Conservation (phyloP, 2,113 vertebrate genomes). For the Psilopogon haemacephalus region DNA sequence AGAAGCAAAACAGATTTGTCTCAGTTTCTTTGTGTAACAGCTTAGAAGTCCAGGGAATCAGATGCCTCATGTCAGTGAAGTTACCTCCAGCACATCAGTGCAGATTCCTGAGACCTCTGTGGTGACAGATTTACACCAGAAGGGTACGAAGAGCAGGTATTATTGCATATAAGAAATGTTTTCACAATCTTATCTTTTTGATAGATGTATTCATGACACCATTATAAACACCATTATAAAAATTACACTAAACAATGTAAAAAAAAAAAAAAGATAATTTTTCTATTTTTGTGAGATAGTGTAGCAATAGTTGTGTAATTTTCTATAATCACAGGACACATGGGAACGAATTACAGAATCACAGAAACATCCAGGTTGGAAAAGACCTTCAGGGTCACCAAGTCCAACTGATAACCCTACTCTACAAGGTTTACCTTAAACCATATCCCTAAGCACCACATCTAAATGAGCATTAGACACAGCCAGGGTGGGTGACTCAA, state of each 20-base stretch:
- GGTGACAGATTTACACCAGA: not conserved
- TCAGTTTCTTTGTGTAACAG: not conserved
- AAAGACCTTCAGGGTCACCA: too few relatives aligned
- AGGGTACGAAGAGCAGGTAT: not conserved
- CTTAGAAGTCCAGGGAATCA: not conserved
- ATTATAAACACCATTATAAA: not conserved
- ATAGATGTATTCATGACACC: not conserved
- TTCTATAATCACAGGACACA: not conserved
- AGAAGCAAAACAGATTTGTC: not conserved
- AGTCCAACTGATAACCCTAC: too few relatives aligned
- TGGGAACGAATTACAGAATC: not conserved
- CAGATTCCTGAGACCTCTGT: not conserved
- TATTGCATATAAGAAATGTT: fast-evolving
- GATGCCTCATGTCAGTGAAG: not conserved
- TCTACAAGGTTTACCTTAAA: too few relatives aligned
- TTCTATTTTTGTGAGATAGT: not conserved
- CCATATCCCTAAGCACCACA: too few relatives aligned
- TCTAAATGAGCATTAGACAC: too few relatives aligned
- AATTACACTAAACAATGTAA: not conserved
- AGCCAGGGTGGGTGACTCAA: too few relatives aligned
- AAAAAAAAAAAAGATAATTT: not conserved
- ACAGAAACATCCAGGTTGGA: too few relatives aligned
- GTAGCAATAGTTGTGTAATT: not conserved
- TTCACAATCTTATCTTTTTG: not conserved
- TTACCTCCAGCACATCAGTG: not conserved